These are phyloP conservation scores for Lagopus leucura DNA, from an alignment of 2,113 vertebrate genomes.

Conservation along the genomic window DNA sequence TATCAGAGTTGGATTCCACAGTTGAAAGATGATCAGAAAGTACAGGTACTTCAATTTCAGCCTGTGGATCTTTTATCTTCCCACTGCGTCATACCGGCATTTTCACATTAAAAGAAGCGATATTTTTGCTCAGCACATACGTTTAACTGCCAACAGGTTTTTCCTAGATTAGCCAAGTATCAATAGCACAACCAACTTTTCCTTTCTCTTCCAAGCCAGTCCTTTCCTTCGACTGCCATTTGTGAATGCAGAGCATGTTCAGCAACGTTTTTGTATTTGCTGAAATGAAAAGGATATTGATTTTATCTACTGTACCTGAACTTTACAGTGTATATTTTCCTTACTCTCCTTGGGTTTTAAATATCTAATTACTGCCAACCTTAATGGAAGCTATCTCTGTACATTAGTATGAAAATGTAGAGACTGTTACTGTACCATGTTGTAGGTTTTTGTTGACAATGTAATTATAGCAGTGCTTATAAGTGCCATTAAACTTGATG, in stretches of 20 bases:
- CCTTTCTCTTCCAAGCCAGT: not conserved
- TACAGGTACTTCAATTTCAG: not conserved
- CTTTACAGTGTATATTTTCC: not conserved
- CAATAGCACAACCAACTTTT: not conserved
- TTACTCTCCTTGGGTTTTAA: not conserved
- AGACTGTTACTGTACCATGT: not conserved
- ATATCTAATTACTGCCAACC: not conserved
- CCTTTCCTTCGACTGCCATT: not conserved
- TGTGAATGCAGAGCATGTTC: slow-evolving; percentile 3
- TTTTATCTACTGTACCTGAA: not conserved
- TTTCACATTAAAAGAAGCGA: not conserved
- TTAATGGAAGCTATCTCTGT: slow-evolving; percentile 30
- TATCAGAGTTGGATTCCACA: not conserved
- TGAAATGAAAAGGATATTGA: not conserved
- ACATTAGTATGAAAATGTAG: slow-evolving; percentile 19
- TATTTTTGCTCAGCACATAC: slow-evolving; percentile 1
- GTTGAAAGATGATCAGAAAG: not conserved
- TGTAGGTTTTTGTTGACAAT: slow-evolving; percentile 7
- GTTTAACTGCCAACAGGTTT: slow-evolving; percentile 22
- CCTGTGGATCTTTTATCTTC: not conserved
- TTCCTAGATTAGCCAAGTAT: slow-evolving; percentile 10
- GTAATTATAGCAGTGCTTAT: slow-evolving; percentile 38
- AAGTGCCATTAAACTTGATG: slow-evolving; percentile 32
- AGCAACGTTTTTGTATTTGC: not conserved
- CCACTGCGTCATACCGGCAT: not conserved